Evolutionary conservation across 2,797 vertebrate species (phyloP), one percentile per base, ranked within the genome.

Genomic region (Poeciliopsis turneri): DNA sequence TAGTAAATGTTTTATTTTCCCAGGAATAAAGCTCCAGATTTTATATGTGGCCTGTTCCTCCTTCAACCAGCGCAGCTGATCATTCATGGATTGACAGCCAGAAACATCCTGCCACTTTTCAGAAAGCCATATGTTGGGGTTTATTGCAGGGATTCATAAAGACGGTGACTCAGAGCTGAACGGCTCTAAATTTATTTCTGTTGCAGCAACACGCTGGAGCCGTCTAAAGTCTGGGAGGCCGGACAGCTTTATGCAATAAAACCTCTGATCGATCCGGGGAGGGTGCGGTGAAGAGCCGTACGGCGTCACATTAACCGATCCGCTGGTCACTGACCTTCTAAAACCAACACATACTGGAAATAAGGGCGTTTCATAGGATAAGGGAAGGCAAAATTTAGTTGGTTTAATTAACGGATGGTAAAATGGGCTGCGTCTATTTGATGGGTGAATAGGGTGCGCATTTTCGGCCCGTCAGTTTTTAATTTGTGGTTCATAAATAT

Each of bases 361-460:
- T 20, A 39, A n/a, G 15, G 51, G 18, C 13, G 1, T n/a, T 5
- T 3, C 18, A 28, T 11, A 4, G 15, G 72, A 0, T n/a, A 9
- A 5, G 6, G 0, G n/a, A 15, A 5, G 33, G 30, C 5, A 1
- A 4, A 15, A 30, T 8, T 11, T 0, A 18, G 6, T 16, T 25
- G 2, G 0, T 1, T 4, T 75, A 59, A 74, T 57, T 23, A 45
- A n/a, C 10, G 43, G 59, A 51, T 23, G 57, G 41, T 57, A 80
- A 86, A 75, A 69, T 0, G 51, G 87, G 85, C 73, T 77, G 36
- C 46, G 79, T 81, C 86, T 93, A 92, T 15, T 78, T 78, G 2
- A 68, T 86, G 88, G 80, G 12, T 49, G 12, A 39, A 36, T 47
- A 78, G 10, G 45, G 79, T 76, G 76, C 15, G 72, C 72, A 73